Conservation (phyloP, 2,797 vertebrate genomes). For the Melopsittacus undulatus region DNA sequence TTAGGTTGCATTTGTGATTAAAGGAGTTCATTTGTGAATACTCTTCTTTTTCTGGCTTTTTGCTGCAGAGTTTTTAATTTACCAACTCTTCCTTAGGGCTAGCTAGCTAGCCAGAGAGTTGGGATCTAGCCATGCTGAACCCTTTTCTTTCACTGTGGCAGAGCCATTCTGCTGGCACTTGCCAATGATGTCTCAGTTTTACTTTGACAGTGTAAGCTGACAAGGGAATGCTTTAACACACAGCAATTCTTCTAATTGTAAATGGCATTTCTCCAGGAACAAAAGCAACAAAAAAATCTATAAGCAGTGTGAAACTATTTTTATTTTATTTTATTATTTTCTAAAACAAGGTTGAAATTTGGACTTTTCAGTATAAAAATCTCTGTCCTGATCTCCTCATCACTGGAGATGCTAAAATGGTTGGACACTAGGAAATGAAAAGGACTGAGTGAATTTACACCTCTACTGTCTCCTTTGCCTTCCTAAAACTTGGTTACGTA, state of each 20-base stretch:
- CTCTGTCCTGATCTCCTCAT: rapidly evolving
- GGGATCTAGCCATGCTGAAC: not conserved
- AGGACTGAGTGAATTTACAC: not conserved
- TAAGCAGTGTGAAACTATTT: not conserved
- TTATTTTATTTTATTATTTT: not conserved
- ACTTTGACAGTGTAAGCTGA: not conserved
- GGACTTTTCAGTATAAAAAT: not conserved
- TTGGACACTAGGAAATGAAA: not conserved
- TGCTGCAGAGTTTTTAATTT: not conserved
- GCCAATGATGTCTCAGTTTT: rapidly evolving
- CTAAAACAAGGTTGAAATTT: not conserved
- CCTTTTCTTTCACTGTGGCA: not conserved
- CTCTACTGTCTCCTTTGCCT: not conserved
- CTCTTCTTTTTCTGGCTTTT: not conserved
- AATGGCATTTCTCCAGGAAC: not conserved
- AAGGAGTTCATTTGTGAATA: not conserved
- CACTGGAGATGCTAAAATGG: not conserved
- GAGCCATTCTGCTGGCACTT: not conserved
- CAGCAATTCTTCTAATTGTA: not conserved
- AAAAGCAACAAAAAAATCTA: not conserved
- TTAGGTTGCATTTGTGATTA: not conserved
- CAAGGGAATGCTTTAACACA: not conserved
- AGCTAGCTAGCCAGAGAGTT: not conserved
- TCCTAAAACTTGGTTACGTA: not conserved
- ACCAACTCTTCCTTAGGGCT: not conserved